Conservation (phyloP, 2,797 vertebrate genomes). For the Notoglanidium macrostoma region DNA sequence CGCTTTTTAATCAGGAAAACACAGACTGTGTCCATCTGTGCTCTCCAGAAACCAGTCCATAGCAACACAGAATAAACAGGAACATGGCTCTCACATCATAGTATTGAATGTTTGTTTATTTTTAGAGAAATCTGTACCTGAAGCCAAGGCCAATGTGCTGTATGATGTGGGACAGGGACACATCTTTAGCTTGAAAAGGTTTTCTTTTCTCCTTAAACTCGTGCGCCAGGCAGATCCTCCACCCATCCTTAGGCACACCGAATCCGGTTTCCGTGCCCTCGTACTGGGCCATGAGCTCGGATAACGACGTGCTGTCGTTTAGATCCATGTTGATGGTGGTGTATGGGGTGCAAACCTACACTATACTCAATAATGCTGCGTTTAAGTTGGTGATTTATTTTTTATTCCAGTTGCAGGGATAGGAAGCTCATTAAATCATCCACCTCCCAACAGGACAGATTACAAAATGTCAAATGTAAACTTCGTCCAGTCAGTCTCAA, state of each 20-base stretch:
- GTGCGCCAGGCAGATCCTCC: constrained; percentile 91
- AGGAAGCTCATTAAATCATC: background rate
- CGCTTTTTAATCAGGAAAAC: background rate
- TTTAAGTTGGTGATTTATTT: background rate
- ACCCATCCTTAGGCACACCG: constrained; percentile 83
- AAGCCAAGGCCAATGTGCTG: constrained; percentile 84
- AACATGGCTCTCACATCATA: background rate
- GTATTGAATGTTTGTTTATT: too few relatives aligned
- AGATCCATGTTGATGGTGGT: constrained; percentile 64
- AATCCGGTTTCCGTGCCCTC: constrained; percentile 79
- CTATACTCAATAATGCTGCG: too few relatives aligned
- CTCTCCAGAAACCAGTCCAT: background rate
- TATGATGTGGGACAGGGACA: constrained; percentile 80
- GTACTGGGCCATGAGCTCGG: constrained; percentile 83
- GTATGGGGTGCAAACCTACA: background rate
- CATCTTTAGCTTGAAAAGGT: constrained; percentile 84
- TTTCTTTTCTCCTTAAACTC: constrained; percentile 91
- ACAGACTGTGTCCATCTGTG: background rate
- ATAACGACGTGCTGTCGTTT: constrained; percentile 68
- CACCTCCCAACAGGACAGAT: background rate
- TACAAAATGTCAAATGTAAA: background rate
- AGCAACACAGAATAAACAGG: background rate
- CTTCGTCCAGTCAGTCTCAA: background rate
- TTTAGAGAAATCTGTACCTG: constrained; percentile 73
- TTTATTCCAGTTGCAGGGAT: background rate